Evolutionary conservation across 2,113 vertebrate species (phyloP), one percentile per base, ranked within the genome.

Genomic region (Apistogramma diplotaenia): DNA sequence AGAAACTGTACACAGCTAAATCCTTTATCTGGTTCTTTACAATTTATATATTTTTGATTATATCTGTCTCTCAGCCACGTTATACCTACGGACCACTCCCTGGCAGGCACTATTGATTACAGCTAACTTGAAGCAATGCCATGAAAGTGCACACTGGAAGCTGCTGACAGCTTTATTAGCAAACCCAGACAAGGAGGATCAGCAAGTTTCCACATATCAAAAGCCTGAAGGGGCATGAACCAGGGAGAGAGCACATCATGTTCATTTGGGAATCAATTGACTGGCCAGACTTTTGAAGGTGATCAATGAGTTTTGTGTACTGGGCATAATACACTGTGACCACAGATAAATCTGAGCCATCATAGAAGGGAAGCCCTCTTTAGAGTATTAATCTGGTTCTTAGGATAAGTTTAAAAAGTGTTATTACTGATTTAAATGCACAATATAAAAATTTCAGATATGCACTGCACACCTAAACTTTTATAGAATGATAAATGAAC

Each of bases 161-260:
- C 79, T 84, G 81, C 87, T 88, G 86, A 91, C 87, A 88, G 89
- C 85, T 92, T 90, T 91, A 90, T 93, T 89, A 89, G 88, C 87
- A 86, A 88, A 82, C 79, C 74, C 79, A 77, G 88, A 83, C 76
- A 84, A 19, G 25, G 58, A 19, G 59, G 76, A 84, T 90, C 79
- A 89, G 60, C 83, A 85, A 81, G 77, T 90, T 86, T 82, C 49
- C 76, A 40, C 15, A 57, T 80, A 84, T 87, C 72, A 78, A 79
- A 77, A 21, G 56, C 76, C 76, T 40, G 23, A 72, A 87, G 84
- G 84, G 78, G 79, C 78, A 67, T 81, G 35, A 85, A 81, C 78
- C 72, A 56, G 25, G 70, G 31, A 74, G 74, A 49, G 53, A 85
- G 65, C 84, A 84, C 79, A 82, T 89, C 72, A 27, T 29, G 29